Evolutionary conservation across 2,888 invertebrate genomes (phyloP).

Genomic region (Orthosia cruda): DNA sequence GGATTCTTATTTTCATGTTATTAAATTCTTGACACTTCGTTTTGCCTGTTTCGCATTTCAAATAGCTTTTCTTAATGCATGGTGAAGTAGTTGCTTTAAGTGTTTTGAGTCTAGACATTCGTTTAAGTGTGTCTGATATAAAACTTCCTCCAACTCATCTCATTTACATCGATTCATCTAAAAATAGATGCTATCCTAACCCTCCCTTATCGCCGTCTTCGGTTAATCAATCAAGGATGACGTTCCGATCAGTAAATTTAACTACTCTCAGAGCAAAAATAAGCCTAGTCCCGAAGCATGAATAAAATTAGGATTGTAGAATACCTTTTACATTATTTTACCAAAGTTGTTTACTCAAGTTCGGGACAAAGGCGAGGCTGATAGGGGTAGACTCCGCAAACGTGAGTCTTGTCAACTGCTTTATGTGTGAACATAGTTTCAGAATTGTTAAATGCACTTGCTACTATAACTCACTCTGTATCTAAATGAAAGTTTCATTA

Average conservation of each 20-base stretch:
- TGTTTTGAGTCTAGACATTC: constrained; percentile 32
- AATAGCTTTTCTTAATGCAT: constrained; percentile 32
- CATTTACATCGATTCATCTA: constrained; percentile 44
- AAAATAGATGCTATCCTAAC: constrained; percentile 40
- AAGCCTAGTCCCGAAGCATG: constrained; percentile 8
- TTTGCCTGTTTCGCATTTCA: constrained; percentile 36
- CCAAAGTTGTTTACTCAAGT: constrained; percentile 50
- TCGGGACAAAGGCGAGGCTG: constrained; percentile 52
- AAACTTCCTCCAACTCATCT: constrained; percentile 19
- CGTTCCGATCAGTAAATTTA: constrained; percentile 25
- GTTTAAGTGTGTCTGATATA: constrained; percentile 10
- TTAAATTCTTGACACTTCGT: constrained; percentile 79
- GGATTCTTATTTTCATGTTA: constrained; percentile 78
- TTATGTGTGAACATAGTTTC: constrained; percentile 58
- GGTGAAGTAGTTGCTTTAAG: constrained; percentile 6
- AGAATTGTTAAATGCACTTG: constrained; percentile 57
- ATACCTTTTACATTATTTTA: constrained; percentile 50
- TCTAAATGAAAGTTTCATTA: constrained; percentile 49
- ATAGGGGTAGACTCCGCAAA: constrained; percentile 53
- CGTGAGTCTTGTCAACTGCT: constrained; percentile 61
- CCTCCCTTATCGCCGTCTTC: constrained; percentile 25
- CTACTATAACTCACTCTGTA: constrained; percentile 39
- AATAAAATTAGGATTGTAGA: constrained; percentile 46
- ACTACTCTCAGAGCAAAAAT: constrained; percentile 42
- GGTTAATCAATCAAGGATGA: constrained; percentile 57